Conservation (phyloP, 2,113 vertebrate genomes). For the Pseudopodoces humilis region DNA sequence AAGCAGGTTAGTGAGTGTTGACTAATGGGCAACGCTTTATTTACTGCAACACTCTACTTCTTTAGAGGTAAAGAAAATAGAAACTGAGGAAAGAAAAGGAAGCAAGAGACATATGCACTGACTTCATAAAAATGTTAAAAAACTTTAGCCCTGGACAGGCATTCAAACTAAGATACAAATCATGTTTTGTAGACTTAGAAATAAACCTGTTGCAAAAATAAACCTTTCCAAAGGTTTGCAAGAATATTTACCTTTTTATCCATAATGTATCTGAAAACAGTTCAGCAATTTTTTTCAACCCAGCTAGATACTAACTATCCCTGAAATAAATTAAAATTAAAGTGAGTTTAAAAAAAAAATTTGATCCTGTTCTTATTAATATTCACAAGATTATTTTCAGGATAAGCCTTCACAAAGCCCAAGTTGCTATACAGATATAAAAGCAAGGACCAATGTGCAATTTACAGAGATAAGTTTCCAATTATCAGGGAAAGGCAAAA, state of each 20-base stretch:
- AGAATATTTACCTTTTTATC: not conserved
- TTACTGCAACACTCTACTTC: not conserved
- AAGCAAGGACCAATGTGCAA: not conserved
- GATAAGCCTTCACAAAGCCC: not conserved
- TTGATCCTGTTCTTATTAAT: not conserved
- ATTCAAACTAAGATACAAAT: not conserved
- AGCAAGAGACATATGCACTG: not conserved
- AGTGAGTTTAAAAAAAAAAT: not conserved
- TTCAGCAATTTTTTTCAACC: not conserved
- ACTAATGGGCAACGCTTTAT: not conserved
- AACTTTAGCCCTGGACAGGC: not conserved
- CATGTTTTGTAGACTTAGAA: not conserved
- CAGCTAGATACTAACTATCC: not conserved
- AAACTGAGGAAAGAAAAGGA: not conserved
- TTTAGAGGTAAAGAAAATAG: not conserved
- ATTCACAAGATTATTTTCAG: not conserved
- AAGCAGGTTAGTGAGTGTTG: not conserved
- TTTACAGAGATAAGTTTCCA: not conserved
- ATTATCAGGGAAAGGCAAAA: not conserved
- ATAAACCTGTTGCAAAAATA: not conserved
- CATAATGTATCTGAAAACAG: not conserved
- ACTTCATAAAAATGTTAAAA: not conserved
- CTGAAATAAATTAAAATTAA: not conserved
- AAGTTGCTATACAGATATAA: not conserved
- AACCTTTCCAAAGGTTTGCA: not conserved